Evolutionary conservation across 1,140 invertebrate species (phyloP).

Genomic region (Drosophila sturtevanti): DNA sequence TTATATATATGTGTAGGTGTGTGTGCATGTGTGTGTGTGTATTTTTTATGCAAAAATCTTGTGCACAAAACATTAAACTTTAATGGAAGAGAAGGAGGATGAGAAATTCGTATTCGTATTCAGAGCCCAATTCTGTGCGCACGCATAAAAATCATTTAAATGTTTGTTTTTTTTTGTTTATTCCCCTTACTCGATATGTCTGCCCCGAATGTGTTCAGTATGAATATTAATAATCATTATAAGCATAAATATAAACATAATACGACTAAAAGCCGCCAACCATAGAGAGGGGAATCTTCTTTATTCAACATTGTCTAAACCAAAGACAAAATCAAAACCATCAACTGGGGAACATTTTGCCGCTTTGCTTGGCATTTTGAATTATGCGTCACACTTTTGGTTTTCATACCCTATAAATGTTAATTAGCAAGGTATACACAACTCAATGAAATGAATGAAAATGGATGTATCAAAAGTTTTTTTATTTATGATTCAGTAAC

Average conservation of each 20-base stretch:
- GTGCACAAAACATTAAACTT: conserved; percentile 67
- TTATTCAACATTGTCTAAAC: background rate
- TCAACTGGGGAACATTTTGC: background rate
- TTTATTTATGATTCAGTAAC: too few relatives aligned
- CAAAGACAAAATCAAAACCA: conserved; percentile 7
- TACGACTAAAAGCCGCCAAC: background rate
- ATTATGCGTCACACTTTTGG: background rate
- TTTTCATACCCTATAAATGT: background rate
- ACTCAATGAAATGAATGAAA: too few relatives aligned
- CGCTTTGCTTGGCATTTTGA: background rate
- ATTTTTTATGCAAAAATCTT: conserved; percentile 52
- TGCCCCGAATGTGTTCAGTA: conserved; percentile 47
- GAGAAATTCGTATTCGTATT: conserved; percentile 2
- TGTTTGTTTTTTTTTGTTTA: conserved; percentile 47
- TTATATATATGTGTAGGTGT: too few relatives aligned
- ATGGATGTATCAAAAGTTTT: too few relatives aligned
- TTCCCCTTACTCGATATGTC: conserved; percentile 30
- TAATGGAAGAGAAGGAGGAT: conserved; percentile 44
- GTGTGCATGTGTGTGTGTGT: conserved; percentile 5
- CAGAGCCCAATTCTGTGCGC: conserved; percentile 47
- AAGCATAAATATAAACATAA: conserved; percentile 57
- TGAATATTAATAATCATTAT: conserved; percentile 63
- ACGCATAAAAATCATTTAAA: conserved; percentile 74
- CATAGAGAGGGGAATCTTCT: conserved; percentile 5
- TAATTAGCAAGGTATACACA: too few relatives aligned